Evolutionary conservation across 2,888 invertebrate genomes (phyloP), one percentile per base, ranked within the genome.

Genomic region (Lacanobia oleracea): DNA sequence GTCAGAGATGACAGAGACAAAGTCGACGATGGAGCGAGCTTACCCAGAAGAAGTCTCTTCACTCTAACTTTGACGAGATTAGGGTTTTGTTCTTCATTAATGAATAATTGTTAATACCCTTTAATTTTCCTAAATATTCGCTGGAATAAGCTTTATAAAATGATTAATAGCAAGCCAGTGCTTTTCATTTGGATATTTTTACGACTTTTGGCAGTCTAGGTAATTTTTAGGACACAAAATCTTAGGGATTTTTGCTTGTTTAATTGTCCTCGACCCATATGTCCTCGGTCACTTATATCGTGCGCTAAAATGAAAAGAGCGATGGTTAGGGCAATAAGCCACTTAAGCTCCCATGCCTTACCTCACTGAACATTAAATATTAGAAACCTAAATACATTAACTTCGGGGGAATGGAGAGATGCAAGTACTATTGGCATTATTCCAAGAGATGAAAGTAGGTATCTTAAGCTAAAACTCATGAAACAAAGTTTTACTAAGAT

Each of bases 401-500:
- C 21, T 57, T 37, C 33, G n/a, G 56, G 6, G 10, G 10, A 37
- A 37, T n/a, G n/a, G n/a, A n/a, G n/a, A n/a, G n/a, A n/a, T 56
- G n/a, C 37, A n/a, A 37, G 18, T 18, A 37, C 8, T 21, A 50
- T 50, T 50, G 33, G 9, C 14, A 23, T 60, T 9, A 23, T 37
- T 37, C 14, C 37, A 23, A 18, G 18, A 14, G 14, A 12, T 23
- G n/a, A 67, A 37, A 23, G 16, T 37, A n/a, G n/a, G 4, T 16
- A 56, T 3, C 27, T n/a, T 27, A 27, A 27, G 27, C 27, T 27
- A 14, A 6, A 37, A 45, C 10, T 27, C 6, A 40, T 21, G 27
- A 57, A 50, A 40, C 18, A 37, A 40, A 27, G 4, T 62, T 50
- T 69, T 50, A 43, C 4, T 16, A 57, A 10, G 18, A 70, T n/a